A percentile compares a stretch with the other conserved stretches of the same genome.
Evolutionary conservation across 1,140 invertebrate species (phyloP).

Genomic region (Spodoptera litura): DNA sequence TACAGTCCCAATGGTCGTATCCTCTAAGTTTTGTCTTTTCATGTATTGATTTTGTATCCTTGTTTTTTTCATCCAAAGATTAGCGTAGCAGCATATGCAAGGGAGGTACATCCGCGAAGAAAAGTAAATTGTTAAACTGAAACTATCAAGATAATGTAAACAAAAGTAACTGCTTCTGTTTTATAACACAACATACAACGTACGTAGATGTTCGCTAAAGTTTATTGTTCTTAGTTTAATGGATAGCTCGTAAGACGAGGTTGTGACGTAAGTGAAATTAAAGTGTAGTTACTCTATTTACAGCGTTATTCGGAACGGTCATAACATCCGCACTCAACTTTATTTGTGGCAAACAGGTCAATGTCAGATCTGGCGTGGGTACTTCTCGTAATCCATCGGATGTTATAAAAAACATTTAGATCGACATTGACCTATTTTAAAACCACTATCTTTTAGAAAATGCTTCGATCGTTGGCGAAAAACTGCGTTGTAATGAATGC

Average conservation of each 20-base stretch:
- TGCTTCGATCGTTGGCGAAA: neutral
- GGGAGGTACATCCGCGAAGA: too few relatives aligned
- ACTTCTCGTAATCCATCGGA: slow-evolving; percentile 34
- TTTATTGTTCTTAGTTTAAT: neutral
- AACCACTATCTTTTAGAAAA: neutral
- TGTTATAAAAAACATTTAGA: slow-evolving; percentile 43
- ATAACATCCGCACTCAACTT: slow-evolving; percentile 23
- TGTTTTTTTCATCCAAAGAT: too few relatives aligned
- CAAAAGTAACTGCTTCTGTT: too few relatives aligned
- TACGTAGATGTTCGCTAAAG: too few relatives aligned
- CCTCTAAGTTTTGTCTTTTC: too few relatives aligned
- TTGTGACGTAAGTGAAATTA: slow-evolving; percentile 30
- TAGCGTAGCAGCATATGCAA: too few relatives aligned
- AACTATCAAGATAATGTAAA: too few relatives aligned
- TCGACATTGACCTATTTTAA: slow-evolving; percentile 48
- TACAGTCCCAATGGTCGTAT: too few relatives aligned
- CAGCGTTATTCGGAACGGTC: slow-evolving; percentile 17
- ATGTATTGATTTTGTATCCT: too few relatives aligned
- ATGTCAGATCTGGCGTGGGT: slow-evolving; percentile 35
- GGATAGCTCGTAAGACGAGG: neutral
- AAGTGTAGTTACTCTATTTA: slow-evolving; percentile 1
- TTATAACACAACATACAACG: too few relatives aligned
- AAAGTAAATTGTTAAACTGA: too few relatives aligned
- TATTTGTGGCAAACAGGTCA: slow-evolving; percentile 43
- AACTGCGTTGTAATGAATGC: neutral